These are phyloP conservation scores for Seriola aureovittata DNA, from an alignment of 2,113 vertebrate species.

Conservation along the genomic window DNA sequence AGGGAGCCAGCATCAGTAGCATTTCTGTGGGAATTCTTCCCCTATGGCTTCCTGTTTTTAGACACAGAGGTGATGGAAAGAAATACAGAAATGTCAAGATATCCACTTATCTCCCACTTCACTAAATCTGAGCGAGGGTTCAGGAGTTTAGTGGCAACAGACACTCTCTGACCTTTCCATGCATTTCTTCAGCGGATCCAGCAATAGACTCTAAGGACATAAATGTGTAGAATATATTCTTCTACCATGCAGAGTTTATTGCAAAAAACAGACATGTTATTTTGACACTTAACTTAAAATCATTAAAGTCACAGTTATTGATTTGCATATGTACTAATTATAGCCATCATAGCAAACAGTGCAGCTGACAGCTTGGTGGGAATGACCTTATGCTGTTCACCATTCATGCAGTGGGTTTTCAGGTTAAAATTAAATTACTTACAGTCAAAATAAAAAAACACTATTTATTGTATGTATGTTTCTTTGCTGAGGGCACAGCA, in stretches of 20 bases:
- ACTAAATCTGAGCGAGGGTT: conserved; percentile 37
- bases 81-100: conserved; percentile 63
- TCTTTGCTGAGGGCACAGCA: no score
- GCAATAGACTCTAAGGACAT: background rate
- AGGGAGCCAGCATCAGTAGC: conserved; percentile 10
- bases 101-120: conserved; percentile 60
- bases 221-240: no score
- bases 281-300: background rate
- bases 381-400: no score
- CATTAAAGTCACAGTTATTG: background rate
- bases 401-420: no score
- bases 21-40: conserved; percentile 43
- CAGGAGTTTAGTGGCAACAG: conserved; percentile 25
- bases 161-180: conserved; percentile 44
- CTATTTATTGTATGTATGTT: no score
- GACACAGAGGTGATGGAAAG: conserved; percentile 25
- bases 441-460: no score
- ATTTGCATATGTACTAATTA: background rate
- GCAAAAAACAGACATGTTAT: background rate
- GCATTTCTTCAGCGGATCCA: background rate
- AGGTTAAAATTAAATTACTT: no score
- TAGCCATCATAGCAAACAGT: background rate
- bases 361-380: background rate
- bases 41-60: conserved; percentile 35
- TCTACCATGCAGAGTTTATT: no score